Base-by-base conservation (phyloP, 2,797 vertebrate species). In the Sarcophilus harrisii region DNA sequence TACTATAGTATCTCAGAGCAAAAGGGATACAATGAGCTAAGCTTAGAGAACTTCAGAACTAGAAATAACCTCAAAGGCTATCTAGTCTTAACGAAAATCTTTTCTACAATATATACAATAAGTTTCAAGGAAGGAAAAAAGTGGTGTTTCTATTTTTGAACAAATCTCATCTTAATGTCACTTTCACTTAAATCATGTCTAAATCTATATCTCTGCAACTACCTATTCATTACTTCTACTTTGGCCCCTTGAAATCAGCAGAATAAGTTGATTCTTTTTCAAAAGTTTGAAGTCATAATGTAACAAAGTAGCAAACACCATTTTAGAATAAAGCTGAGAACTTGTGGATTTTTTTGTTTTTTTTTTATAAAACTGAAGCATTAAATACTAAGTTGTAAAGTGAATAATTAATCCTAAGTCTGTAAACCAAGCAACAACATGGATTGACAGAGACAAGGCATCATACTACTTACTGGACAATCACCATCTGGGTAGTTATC, bases 401-500 rank as follows among this genome's bases (percentile, higher is more conserved):
- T 92, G 91, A 89, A 94, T 62, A 58, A 12, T 54, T 92, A 45
- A 28, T 55, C 55, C 66, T 90, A 59, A 91, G 38, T 49, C 92
- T 49, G 29, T 30, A 58, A 13, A 13, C 2, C 6, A 58, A 81
- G 90, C 59, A 92, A 49, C 38, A 87, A 49, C 73, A 87, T 6
- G 13, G n/a, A 87, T 87, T 87, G 73, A 24, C 27, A 87, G 38
- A 92, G 54, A 49, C 52, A 24, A 49, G 27, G 38, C 73, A 21
- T 2, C 38, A 45, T 49, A 95, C 9, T 92, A 99, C 99, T 99
- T 98, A 99, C 99, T 24, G 99, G 99, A 97, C 99, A 99, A 92
- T 99, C 99, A 92, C 99, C 99, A 97, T 99, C 99, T 1, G 99
- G 99, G 97, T 99, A 99, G 98, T 99, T 99, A 98, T 99, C 99